Base-by-base conservation (phyloP, 2,113 vertebrate species). In the Anoura caudifer region DNA sequence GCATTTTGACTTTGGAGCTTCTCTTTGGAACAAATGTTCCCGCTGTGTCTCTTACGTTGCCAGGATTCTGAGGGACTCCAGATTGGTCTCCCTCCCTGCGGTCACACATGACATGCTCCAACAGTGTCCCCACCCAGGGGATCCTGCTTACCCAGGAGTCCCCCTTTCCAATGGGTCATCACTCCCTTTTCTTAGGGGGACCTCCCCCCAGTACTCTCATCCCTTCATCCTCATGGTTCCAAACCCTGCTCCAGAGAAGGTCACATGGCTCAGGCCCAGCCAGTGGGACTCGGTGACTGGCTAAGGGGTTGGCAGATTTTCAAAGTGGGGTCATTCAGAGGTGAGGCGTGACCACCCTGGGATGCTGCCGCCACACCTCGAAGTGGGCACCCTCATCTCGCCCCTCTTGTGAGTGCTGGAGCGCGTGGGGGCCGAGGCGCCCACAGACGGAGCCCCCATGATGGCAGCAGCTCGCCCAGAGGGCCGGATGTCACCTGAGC, bases 1-100 rank as follows among this genome's bases (percentile, higher is more conserved):
- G 95, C 94, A 43, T 95, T 97, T 97, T 92, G 95, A 93, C 92
- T 95, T 97, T 63, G 92, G 26, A 0, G 26, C 92, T 91, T 96
- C 84, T 85, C 63, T 97, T 77, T 41, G 47, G 86, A 80, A 86
- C 76, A 16, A 43, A 36, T n/a, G 54, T 75, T 85, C 63, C 45
- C 1, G 10, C 65, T 1, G 56, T 26, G 0, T 72, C 63, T 69
- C 81, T 79, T 50, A 19, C 17, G 28, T 7, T 7, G 67, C n/a
- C 36, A 22, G 26, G 41, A 19, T 52, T 4, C 4, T 1, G 5
- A 28, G 45, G 45, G 11, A 36, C 28, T 2, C 28, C 4, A 33
- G 28, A 4, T 47, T 4, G 14, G 26, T n/a, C 22, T 1, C 1
- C 4, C 70, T n/a, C 45, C n/a, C n/a, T 19, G 50, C 14, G 24